These are phyloP conservation scores for Atopsyche davidsoni DNA, from an alignment of 1,140 invertebrate genomes.

Conservation along the genomic window DNA sequence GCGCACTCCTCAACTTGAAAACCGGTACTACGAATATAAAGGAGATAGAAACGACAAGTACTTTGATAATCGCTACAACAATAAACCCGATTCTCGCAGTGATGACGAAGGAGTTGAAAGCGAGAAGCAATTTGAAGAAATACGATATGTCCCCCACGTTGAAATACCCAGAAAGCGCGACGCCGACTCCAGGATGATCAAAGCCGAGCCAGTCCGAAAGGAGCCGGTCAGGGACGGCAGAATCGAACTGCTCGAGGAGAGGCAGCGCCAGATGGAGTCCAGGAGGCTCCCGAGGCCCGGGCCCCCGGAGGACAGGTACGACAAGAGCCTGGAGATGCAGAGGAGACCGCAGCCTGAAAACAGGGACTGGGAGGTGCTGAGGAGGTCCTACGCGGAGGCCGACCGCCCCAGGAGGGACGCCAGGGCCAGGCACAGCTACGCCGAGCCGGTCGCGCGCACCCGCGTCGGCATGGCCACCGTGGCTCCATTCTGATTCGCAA, in stretches of 20 bases:
- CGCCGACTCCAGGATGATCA: constrained; percentile 19
- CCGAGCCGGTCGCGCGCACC: constrained; percentile 44
- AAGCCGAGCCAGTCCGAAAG: constrained; percentile 30
- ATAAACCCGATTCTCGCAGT: constrained; percentile 29
- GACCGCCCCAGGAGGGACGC: constrained; percentile 43
- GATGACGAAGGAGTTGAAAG: constrained; percentile 30
- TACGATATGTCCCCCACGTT: constrained; percentile 26
- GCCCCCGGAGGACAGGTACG: constrained; percentile 35
- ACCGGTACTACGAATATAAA: constrained; percentile 27
- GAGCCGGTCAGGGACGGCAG: constrained; percentile 41
- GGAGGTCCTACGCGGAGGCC: constrained; percentile 30
- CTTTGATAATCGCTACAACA: constrained; percentile 28
- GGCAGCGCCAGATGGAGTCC: constrained; percentile 44
- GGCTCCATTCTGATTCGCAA: constrained; percentile 44
- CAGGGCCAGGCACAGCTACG: constrained; percentile 47
- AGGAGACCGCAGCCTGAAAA: constrained; percentile 40
- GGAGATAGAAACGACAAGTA: constrained; percentile 29
- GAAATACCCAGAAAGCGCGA: constrained; percentile 23
- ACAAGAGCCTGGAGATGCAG: constrained; percentile 37
- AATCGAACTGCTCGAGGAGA: constrained; percentile 45
- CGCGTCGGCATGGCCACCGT: constrained; percentile 41
- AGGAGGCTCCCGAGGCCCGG: constrained; percentile 38
- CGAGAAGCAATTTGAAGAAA: constrained; percentile 30
- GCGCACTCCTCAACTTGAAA: constrained; percentile 27
- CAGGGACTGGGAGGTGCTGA: constrained; percentile 35